Base-by-base conservation (phyloP, 2,113 vertebrate species). In the Mus musculus region DNA sequence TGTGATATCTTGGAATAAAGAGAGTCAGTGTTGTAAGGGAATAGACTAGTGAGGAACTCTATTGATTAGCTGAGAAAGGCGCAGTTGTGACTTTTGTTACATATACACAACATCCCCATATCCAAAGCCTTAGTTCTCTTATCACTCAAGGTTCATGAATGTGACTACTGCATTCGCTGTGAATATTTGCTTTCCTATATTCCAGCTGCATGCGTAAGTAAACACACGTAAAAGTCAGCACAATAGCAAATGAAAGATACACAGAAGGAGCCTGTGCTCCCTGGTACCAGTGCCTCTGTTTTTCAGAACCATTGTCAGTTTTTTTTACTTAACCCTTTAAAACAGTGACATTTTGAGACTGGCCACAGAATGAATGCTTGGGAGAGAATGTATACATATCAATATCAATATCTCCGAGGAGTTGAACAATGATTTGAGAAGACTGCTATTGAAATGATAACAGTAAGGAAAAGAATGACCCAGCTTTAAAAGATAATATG, bases 311-410 rank as follows among this genome's bases (percentile, higher is more conserved):
- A 76, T 65, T 88, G 30, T 89, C 54, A 59, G 0, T 30, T 88
- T 94, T 88, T 94, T 91, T 30, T 72, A 22, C 28, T n/a, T 94
- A 92, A 22, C 24, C 30, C 63, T 96, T 95, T 92, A 56, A 84
- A 96, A 80, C 63, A 91, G 54, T 63, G 78, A 49, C 85, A 90
- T 88, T 95, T 90, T 73, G 73, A 59, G 28, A 39, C 28, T 72
- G 26, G 52, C 59, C 71, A 13, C 10, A 69, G 80, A 93, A 86
- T 59, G 39, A 56, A 90, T 82, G 28, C 14, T 10, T 77, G n/a
- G 46, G 19, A 77, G 39, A 87, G 46, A 30, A 10, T 92, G 36
- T 14, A 81, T 59, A 86, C 30, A 56, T 59, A 72, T 46, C 49
- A 49, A 49, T 73, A 69, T 85, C 36, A 81, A 0, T 61, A 69